Evolutionary conservation across 2,888 invertebrate genomes (phyloP).

Genomic region (Microctonus brassicae): DNA sequence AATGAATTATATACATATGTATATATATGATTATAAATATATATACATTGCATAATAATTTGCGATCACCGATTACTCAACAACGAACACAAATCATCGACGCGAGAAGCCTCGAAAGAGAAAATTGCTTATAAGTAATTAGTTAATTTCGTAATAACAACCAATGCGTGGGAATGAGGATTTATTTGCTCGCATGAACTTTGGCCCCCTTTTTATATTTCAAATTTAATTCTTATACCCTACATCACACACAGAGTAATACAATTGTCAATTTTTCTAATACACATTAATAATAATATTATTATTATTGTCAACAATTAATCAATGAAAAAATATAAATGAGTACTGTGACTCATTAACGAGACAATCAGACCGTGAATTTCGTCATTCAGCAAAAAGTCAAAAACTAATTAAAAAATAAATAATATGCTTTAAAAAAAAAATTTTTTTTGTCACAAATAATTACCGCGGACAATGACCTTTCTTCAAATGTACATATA

Average conservation of each 20-base stretch:
- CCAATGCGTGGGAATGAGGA: constrained; percentile 5
- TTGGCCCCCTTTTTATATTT: neutral
- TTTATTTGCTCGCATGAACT: constrained; percentile 3
- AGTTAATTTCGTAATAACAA: constrained; percentile 21
- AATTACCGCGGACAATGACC: constrained; percentile 9
- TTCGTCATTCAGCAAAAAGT: neutral
- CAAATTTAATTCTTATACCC: neutral
- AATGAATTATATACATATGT: neutral
- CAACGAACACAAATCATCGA: constrained; percentile 14
- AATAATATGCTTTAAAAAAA: neutral
- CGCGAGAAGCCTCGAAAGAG: constrained; percentile 25
- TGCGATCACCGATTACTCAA: constrained; percentile 22
- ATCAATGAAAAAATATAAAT: neutral
- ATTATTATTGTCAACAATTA: neutral
- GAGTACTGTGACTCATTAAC: too few species aligned
- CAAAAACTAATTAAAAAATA: neutral
- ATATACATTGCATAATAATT: neutral
- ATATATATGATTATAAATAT: neutral
- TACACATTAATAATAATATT: too few species aligned
- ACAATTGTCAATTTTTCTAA: too few species aligned
- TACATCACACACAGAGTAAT: too few species aligned
- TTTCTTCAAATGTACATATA: constrained; percentile 26
- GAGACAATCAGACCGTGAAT: too few species aligned
- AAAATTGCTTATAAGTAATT: constrained; percentile 21
- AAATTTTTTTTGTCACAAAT: neutral